Conservation (phyloP, 30 jellyfish, hydroid and myxozoan species). For the Cassiopea andromeda region DNA sequence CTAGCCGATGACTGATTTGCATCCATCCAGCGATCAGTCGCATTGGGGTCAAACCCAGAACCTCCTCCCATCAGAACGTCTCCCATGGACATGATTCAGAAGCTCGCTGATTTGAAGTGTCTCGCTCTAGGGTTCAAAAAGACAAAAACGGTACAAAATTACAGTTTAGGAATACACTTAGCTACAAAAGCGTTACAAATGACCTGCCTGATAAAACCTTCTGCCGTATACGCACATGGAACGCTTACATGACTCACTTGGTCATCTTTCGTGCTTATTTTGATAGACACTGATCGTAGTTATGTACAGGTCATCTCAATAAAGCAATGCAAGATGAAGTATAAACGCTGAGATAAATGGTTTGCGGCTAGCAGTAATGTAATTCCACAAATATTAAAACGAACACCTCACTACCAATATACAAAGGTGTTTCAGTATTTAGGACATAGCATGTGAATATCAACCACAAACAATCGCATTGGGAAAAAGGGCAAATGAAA, state of each 20-base stretch:
- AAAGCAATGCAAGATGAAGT: background rate
- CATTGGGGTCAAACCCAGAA: conserved; percentile 82
- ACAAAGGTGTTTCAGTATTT: too few species aligned
- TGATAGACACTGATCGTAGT: background rate
- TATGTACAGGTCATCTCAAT: background rate
- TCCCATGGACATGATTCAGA: conserved; percentile 70
- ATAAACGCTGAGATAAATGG: background rate
- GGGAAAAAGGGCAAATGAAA: too few species aligned
- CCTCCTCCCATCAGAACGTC: conserved; percentile 80
- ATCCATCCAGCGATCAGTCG: conserved; percentile 99
- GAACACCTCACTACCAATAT: too few species aligned
- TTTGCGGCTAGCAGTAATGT: background rate
- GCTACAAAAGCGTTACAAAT: background rate
- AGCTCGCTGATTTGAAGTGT: background rate
- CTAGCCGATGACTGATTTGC: conserved; percentile 96
- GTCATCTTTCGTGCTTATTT: background rate
- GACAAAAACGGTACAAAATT: background rate
- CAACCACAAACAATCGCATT: too few species aligned
- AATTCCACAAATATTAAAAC: background rate
- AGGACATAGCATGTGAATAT: too few species aligned
- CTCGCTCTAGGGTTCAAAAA: background rate
- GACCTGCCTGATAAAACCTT: background rate
- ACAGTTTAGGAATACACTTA: too few species aligned
- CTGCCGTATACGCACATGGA: too few species aligned
- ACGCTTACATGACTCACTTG: too few species aligned